A percentile compares a stretch with the other conserved stretches of the same genome.
Evolutionary conservation across 2,113 vertebrate species (phyloP).

Genomic region (Ictidomys tridecemlineatus): DNA sequence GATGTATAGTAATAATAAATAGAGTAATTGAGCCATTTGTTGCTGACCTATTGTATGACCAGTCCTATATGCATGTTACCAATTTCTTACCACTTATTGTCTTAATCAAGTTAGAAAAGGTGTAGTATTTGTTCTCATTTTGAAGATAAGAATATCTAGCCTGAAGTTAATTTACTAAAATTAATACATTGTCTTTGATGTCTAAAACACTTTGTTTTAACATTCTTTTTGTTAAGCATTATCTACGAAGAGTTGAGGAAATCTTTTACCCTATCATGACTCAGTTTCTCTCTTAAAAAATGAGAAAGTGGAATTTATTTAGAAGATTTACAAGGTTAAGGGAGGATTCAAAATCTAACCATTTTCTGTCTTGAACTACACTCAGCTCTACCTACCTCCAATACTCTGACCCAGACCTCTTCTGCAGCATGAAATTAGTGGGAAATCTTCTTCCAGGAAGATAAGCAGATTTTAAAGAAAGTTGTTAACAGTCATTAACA

Average conservation of each 20-base stretch:
- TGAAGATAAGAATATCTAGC: background rate
- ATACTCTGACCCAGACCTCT: background rate
- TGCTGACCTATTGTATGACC: background rate
- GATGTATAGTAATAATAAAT: background rate
- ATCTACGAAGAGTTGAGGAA: background rate
- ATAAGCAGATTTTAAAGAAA: background rate
- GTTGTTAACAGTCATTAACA: background rate
- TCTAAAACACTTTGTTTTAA: background rate
- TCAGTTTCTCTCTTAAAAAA: background rate
- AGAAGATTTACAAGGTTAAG: background rate
- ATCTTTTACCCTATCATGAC: background rate
- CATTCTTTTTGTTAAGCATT: background rate
- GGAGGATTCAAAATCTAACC: background rate
- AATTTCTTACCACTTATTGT: too few species aligned
- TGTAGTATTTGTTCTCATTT: background rate
- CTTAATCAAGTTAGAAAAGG: background rate
- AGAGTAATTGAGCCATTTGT: background rate
- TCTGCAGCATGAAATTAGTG: background rate
- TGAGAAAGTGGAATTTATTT: background rate
- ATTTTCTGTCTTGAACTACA: background rate
- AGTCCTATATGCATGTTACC: background rate
- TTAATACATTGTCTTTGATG: background rate
- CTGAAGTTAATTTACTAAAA: conserved; percentile 2
- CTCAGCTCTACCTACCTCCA: background rate
- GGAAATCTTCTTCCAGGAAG: background rate